Evolutionary conservation across 2,888 invertebrate genomes (phyloP), one percentile per base, ranked within the genome.

Genomic region (Sepioteuthis lessoniana): DNA sequence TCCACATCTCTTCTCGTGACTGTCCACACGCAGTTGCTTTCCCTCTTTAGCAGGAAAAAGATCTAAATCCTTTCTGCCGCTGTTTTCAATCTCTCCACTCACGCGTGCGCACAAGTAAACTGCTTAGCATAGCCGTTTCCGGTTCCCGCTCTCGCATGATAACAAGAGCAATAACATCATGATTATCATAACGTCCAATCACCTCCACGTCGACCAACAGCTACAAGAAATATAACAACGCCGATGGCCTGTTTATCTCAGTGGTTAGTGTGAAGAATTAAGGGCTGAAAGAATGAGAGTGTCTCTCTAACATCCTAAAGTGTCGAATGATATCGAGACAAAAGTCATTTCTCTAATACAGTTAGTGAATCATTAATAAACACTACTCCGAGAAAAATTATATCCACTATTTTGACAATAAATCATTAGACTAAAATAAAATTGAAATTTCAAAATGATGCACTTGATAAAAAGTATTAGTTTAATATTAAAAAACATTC

Each of bases 81-180:
- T 76, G 76, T 1, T 76, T 76, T 76, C n/a, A 76, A 76, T 76
- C 76, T 76, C n/a, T n/a, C 13, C 76, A 35, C n/a, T 76, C 76
- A n/a, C 76, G 76, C 76, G n/a, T 76, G 76, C 76, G 76, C n/a
- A n/a, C n/a, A 76, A 76, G 76, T 76, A 76, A 76, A 76, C 76
- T 76, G 76, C 76, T 76, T 76, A 76, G 76, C 76, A 76, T 76
- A 76, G 76, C 76, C 25, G 76, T 76, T 76, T 76, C 76, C 76
- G 76, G n/a, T 76, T 76, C 16, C 19, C 76, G n/a, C 76, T n/a
- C n/a, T 76, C n/a, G 76, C 76, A 35, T 76, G 76, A n/a, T 76
- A 76, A 76, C 76, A 76, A 76, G n/a, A 76, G 76, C 76, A 35
- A 76, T 76, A 35, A n/a, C 16, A 76, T 76, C 76, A 76, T n/a